A percentile compares a stretch with the other conserved stretches of the same genome.
Conservation (phyloP, 1,140 invertebrate genomes). For the Drosophila serrata region DNA sequence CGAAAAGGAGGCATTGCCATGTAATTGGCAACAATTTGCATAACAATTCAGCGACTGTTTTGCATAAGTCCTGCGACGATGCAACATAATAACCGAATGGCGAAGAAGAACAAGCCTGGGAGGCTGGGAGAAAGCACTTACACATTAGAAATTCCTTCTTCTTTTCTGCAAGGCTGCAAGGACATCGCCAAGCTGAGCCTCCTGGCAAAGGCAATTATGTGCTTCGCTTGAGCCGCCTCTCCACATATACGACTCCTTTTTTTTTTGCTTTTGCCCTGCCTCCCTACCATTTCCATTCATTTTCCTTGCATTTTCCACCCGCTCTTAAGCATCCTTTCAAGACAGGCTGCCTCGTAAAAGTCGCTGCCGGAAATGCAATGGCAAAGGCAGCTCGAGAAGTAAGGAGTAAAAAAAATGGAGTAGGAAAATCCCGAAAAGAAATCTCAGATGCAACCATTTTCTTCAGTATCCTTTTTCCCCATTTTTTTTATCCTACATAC, state of each 20-base stretch:
- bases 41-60: conserved; percentile 84
- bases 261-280: background rate
- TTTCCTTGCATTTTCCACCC: conserved; percentile 9
- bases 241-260: conserved; percentile 38
- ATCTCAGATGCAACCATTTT: conserved; percentile 48
- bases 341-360: conserved; percentile 68
- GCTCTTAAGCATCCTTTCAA: conserved; percentile 49
- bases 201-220: conserved; percentile 78
- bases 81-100: conserved; percentile 74
- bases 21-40: conserved; percentile 83
- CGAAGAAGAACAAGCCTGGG: conserved; percentile 8
- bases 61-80: conserved; percentile 78
- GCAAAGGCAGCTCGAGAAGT: conserved; percentile 32
- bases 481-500: background rate
- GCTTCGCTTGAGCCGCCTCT: conserved; percentile 76
- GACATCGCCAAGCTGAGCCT: conserved; percentile 41
- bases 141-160: conserved; percentile 82
- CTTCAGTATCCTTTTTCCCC: background rate
- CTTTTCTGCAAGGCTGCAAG: conserved; percentile 47
- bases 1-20: conserved; percentile 67
- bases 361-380: conserved; percentile 74
- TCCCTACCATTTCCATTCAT: conserved; percentile 3
- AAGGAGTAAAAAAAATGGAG: conserved; percentile 8
- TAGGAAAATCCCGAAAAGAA: conserved; percentile 36
- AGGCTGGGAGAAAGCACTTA: conserved; percentile 60